Conservation (phyloP, 2,113 vertebrate genomes). For the Cochlearius cochlearius region DNA sequence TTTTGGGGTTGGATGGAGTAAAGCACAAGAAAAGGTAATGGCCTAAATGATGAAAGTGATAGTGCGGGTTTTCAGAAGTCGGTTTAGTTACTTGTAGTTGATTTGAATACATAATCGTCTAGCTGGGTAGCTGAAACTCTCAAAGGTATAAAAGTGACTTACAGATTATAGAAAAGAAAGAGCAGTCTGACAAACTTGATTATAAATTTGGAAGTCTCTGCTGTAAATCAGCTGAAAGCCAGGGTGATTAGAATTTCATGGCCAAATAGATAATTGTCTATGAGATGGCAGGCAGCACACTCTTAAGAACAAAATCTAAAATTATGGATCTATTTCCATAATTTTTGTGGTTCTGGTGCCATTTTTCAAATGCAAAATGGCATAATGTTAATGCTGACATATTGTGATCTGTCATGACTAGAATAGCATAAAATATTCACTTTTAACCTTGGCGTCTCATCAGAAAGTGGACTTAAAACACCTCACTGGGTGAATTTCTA, state of each 20-base stretch:
- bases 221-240: background rate
- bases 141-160: background rate
- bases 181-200: background rate
- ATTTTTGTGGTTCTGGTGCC: background rate
- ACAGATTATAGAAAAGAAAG: background rate
- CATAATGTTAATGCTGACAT: background rate
- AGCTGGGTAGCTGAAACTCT: background rate
- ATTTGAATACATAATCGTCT: background rate
- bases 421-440: background rate
- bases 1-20: background rate
- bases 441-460: background rate
- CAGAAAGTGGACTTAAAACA: background rate
- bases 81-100: background rate
- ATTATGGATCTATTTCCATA: conserved; percentile 1
- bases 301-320: background rate
- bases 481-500: background rate
- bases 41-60: background rate
- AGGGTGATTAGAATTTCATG: background rate
- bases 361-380: background rate
- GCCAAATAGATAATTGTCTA: conserved; percentile 16
- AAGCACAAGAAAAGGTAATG: background rate
- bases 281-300: background rate
- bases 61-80: background rate
- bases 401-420: background rate
- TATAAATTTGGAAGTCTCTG: background rate